Percentiles rank a stretch among this genome's conserved stretches.
phyloP scores from a whole-genome alignment of 2,113 vertebrate species.

The Pyxicephalus adspersus region DNA sequence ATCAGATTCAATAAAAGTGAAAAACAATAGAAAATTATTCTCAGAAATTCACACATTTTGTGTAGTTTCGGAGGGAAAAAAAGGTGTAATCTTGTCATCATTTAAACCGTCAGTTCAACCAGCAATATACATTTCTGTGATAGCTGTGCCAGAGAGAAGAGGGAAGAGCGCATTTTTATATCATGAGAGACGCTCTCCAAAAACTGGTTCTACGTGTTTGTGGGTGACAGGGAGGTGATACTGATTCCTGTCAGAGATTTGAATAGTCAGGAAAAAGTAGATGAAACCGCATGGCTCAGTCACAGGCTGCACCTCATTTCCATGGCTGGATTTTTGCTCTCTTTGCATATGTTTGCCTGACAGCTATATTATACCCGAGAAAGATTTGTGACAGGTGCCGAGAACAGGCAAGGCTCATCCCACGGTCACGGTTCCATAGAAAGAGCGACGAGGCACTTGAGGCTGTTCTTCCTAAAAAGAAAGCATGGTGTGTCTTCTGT shows the following conservation, averaged over 20 bases:
- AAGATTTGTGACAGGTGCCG: no score
- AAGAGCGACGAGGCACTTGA: no score
- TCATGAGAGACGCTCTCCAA: conserved; percentile 9
- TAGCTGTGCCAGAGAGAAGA: neutral
- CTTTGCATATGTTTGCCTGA: conserved; percentile 5
- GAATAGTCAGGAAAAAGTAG: neutral
- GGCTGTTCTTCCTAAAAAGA: no score
- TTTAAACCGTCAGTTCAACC: neutral
- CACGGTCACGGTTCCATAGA: no score
- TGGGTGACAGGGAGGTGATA: neutral
- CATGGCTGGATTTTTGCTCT: neutral
- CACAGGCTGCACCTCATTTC: neutral
- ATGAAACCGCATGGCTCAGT: neutral
- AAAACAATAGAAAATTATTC: no score
- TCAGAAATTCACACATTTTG: no score
- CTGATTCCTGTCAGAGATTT: neutral
- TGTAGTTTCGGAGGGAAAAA: neutral
- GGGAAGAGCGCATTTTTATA: neutral
- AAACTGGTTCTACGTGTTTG: neutral
- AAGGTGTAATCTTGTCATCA: neutral
- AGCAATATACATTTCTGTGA: neutral
- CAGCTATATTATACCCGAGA: no score
- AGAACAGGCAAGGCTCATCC: no score
- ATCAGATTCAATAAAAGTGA: no score
- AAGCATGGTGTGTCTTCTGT: no score